These are phyloP conservation scores for Prionailurus viverrinus DNA, from an alignment of 2,113 vertebrate species.

Conservation along the genomic window DNA sequence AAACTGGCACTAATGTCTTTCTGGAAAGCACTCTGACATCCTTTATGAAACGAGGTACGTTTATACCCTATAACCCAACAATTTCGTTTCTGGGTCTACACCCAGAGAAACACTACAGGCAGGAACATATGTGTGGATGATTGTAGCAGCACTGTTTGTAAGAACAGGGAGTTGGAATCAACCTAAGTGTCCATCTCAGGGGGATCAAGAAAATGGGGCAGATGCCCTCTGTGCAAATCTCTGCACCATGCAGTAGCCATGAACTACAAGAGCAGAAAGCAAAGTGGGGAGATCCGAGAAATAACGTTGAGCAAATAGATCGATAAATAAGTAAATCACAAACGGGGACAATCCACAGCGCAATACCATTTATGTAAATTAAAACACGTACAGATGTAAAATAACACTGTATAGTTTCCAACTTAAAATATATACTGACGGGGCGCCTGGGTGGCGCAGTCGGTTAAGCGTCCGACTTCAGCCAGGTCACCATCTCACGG, in stretches of 20 bases:
- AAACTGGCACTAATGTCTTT: not conserved
- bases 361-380: not conserved
- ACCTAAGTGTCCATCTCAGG: not conserved
- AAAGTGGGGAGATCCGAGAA: not conserved
- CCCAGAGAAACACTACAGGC: not conserved
- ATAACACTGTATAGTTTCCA: not conserved
- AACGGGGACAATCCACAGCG: not conserved
- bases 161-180: not conserved
- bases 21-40: not conserved
- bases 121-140: not conserved
- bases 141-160: not conserved
- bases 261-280: not conserved
- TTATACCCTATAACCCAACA: not conserved
- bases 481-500: too few species aligned
- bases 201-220: not conserved
- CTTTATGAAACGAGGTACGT: not conserved
- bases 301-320: not conserved
- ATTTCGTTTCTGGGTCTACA: not conserved
- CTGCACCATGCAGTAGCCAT: accelerated
- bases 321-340: not conserved
- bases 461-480: too few species aligned
- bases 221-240: not conserved
- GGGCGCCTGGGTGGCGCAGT: too few species aligned
- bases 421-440: not conserved
- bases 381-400: not conserved